These are phyloP conservation scores for Calidris pygmaea DNA, from an alignment of 2,113 vertebrate species.

Conservation along the genomic window DNA sequence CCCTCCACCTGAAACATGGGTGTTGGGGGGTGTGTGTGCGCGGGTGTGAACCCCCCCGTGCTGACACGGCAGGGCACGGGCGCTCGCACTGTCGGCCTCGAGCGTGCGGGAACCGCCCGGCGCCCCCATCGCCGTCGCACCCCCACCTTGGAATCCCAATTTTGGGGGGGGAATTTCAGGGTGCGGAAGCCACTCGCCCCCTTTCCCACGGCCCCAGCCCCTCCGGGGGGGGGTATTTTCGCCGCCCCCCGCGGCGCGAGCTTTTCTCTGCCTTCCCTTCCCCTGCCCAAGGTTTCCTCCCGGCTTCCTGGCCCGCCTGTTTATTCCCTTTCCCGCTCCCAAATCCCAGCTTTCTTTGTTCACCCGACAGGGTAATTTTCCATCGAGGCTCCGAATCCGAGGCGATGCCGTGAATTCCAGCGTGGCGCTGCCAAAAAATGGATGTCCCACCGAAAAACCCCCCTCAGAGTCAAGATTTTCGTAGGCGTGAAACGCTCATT, in stretches of 20 bases:
- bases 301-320: slow-evolving; percentile 55
- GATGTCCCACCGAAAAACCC: fast-evolving
- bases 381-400: not conserved
- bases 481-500: fast-evolving
- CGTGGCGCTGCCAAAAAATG: fast-evolving
- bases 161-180: fast-evolving
- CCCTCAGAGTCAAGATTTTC: fast-evolving
- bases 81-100: fast-evolving
- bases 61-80: fast-evolving
- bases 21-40: too few relatives aligned
- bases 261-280: slow-evolving; percentile 61
- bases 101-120: fast-evolving
- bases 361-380: slow-evolving; percentile 26
- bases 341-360: slow-evolving; percentile 57
- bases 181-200: not conserved
- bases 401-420: fast-evolving
- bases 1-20: fast-evolving
- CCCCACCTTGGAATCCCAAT: fast-evolving
- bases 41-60: not conserved
- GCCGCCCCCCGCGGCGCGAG: not conserved
- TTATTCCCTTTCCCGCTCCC: slow-evolving; percentile 49
- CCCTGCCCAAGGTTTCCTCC: slow-evolving; percentile 61
- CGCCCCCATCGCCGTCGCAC: fast-evolving
- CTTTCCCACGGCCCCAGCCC: slow-evolving; percentile 12
- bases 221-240: not conserved